Conservation (phyloP, 2,797 vertebrate species). For the Pitangus sulphuratus region DNA sequence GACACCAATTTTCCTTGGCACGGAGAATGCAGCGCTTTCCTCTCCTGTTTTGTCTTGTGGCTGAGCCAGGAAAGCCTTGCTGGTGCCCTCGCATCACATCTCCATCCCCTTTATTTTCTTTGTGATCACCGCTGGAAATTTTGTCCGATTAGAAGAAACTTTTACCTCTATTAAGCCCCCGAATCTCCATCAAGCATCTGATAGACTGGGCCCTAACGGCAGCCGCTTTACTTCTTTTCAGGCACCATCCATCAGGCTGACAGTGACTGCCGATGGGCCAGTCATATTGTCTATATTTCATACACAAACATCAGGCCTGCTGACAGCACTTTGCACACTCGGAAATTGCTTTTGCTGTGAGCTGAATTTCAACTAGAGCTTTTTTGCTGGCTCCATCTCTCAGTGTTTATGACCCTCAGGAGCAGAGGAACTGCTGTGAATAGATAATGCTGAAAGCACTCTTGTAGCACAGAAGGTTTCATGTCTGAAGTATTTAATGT, state of each 20-base stretch:
- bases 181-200: conserved; percentile 81
- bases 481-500: conserved; percentile 78
- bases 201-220: conserved; percentile 83
- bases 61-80: neutral
- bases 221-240: conserved; percentile 84
- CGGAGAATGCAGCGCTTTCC: neutral
- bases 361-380: conserved; percentile 95
- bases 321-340: conserved; percentile 96
- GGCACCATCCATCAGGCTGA: conserved; percentile 94
- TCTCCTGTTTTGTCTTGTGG: neutral
- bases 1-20: neutral
- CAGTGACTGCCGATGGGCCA: conserved; percentile 93
- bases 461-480: conserved; percentile 72
- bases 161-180: conserved; percentile 79
- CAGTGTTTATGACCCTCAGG: conserved; percentile 81
- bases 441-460: conserved; percentile 82
- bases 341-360: conserved; percentile 98
- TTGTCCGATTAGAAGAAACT: conserved; percentile 78
- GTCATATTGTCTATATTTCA: conserved; percentile 97
- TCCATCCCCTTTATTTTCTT: conserved; percentile 50
- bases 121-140: conserved; percentile 70
- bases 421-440: conserved; percentile 84
- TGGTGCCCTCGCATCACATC: neutral
- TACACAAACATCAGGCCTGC: conserved; percentile 95
- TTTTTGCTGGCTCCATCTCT: conserved; percentile 81